Base-by-base conservation (phyloP, 2,797 vertebrate species). In the Amblyraja radiata region DNA sequence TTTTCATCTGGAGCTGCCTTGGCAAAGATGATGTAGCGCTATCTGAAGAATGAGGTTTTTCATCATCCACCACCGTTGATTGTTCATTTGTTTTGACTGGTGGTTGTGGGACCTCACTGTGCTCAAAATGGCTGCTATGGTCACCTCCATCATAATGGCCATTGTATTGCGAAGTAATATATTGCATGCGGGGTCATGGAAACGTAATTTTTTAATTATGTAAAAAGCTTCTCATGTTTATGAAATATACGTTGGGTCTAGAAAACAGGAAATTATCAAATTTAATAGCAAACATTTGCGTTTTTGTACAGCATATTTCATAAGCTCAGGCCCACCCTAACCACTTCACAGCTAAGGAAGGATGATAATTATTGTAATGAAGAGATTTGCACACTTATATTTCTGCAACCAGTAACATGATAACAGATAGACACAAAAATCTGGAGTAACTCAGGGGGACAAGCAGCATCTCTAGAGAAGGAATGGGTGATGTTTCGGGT, bases 91-190 rank as follows among this genome's bases (percentile, higher is more conserved):
- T 13, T 86, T 14, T 28, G 61, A 36, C 32, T 88, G 14, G 13
- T 88, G 16, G 3, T 8, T 36, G 28, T 88, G 84, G 84, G 6
- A 88, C 63, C 84, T 88, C 88, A 14, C 61, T 88, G 61, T 88
- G 61, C 84, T 65, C 61, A 88, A 88, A 88, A 88, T 88, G 61
- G 84, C 84, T 88, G 84, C n/a, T 36, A 11, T 36, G 28, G 16
- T 1, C 7, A 88, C 21, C 16, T 63, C 13, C n/a, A 88, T 6
- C 32, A 88, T n/a, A n/a, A 18, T 65, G 83, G 61, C n/a, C 5
- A 32, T 88, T 88, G 58, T 8, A n/a, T 61, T 88, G 16, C 83
- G 8, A 88, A 88, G 5, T 65, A 6, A 65, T 32, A 32, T 16
- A 13, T 88, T 6, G 83, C 61, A 86, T 32, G 84, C 32, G 9